Evolutionary conservation across 2,113 vertebrate genomes (phyloP).

Genomic region (Bos indicus): DNA sequence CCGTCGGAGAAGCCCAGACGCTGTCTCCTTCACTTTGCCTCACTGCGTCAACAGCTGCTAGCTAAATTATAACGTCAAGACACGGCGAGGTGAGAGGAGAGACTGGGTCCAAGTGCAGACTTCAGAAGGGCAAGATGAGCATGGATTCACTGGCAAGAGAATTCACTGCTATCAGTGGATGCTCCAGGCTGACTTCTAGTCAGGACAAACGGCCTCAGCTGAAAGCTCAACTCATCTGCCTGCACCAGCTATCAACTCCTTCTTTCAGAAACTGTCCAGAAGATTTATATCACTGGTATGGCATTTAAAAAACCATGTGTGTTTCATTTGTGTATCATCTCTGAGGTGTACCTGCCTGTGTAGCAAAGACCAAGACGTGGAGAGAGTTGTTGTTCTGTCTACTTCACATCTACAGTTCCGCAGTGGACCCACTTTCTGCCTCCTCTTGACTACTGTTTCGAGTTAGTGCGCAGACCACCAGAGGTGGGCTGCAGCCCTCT

Average conservation of each 20-base stretch:
- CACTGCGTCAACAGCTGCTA: background rate
- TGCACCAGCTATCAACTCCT: background rate
- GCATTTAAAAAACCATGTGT: background rate
- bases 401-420: background rate
- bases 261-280: background rate
- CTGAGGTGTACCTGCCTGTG: background rate
- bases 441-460: background rate
- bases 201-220: background rate
- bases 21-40: background rate
- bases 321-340: background rate
- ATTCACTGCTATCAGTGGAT: background rate
- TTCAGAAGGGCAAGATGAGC: background rate
- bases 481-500: background rate
- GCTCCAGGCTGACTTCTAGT: background rate
- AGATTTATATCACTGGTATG: background rate
- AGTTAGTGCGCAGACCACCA: background rate
- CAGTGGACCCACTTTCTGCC: background rate
- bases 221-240: background rate
- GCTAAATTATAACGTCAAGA: background rate
- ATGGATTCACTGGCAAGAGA: background rate
- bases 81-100: background rate
- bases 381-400: background rate
- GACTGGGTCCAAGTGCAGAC: background rate
- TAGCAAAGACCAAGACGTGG: background rate
- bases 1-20: background rate